Conservation (phyloP, 2,113 vertebrate species). For the Pristiophorus japonicus region DNA sequence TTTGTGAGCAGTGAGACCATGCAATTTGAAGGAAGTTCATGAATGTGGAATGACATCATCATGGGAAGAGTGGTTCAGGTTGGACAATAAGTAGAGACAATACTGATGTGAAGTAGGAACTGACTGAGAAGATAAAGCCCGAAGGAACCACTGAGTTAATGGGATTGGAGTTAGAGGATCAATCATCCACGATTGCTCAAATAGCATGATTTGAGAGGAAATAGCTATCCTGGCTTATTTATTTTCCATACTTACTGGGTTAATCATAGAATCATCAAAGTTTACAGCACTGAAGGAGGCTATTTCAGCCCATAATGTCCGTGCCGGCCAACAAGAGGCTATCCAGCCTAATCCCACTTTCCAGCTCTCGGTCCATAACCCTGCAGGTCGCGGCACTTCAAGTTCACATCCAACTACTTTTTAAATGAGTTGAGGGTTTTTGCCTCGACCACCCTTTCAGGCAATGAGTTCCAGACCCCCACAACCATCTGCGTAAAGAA, state of each 20-base stretch:
- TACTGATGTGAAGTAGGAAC: background rate
- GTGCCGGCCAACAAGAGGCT: too few species aligned
- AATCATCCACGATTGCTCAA: background rate
- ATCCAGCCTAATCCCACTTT: too few species aligned
- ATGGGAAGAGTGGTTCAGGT: background rate
- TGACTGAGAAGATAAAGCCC: background rate
- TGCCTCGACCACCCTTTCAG: too few species aligned
- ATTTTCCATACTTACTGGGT: background rate
- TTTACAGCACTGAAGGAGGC: too few species aligned
- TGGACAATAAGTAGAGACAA: background rate
- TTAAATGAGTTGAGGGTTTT: too few species aligned
- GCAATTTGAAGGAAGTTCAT: background rate
- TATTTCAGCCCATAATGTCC: too few species aligned
- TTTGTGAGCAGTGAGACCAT: background rate
- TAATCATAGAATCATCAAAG: too few species aligned
- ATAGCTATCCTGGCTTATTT: background rate
- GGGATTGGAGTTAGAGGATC: background rate
- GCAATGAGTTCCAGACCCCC: too few species aligned
- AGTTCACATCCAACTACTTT: too few species aligned
- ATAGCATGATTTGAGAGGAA: background rate
- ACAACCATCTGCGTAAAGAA: too few species aligned
- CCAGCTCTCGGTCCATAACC: too few species aligned
- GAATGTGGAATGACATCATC: background rate
- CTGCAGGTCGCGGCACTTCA: too few species aligned
- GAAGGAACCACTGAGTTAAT: background rate